phyloP scores from a whole-genome alignment of 2,888 invertebrate genomes.

The Caradrina kadenii region DNA sequence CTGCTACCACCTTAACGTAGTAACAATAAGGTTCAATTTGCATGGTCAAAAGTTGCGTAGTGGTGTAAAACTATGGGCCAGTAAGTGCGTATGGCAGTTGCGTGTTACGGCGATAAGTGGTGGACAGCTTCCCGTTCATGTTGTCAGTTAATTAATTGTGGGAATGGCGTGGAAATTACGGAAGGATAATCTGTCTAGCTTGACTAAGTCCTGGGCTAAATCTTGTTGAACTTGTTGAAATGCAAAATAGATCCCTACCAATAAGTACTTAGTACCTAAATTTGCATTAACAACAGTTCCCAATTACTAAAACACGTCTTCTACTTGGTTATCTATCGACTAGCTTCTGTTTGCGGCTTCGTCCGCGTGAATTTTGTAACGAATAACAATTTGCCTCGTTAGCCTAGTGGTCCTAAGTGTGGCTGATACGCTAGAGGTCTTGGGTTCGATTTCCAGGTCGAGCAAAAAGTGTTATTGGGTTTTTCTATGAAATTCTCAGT shows the following conservation, averaged over 20 bases:
- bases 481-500: no score
- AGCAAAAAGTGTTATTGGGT: no score
- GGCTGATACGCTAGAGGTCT: no score
- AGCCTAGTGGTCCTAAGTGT: no score
- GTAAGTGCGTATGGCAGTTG: conserved; percentile 50
- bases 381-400: no score
- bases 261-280: no score
- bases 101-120: conserved; percentile 44
- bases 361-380: no score
- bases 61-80: not conserved
- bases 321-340: not conserved
- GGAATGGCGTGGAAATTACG: conserved; percentile 11
- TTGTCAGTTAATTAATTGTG: conserved; percentile 42
- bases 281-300: no score
- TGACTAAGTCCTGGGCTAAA: not conserved
- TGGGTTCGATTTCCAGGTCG: no score
- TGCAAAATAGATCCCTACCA: no score
- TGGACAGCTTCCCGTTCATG: conserved; percentile 36
- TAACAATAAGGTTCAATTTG: conserved; percentile 27
- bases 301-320: no score
- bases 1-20: conserved; percentile 21
- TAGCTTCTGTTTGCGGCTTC: no score
- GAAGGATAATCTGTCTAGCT: conserved; percentile 4
- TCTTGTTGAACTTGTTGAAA: not conserved
- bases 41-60: not conserved